Evolutionary conservation across 2,113 vertebrate species (phyloP).

Genomic region (Orthochromis malagaraziensis): DNA sequence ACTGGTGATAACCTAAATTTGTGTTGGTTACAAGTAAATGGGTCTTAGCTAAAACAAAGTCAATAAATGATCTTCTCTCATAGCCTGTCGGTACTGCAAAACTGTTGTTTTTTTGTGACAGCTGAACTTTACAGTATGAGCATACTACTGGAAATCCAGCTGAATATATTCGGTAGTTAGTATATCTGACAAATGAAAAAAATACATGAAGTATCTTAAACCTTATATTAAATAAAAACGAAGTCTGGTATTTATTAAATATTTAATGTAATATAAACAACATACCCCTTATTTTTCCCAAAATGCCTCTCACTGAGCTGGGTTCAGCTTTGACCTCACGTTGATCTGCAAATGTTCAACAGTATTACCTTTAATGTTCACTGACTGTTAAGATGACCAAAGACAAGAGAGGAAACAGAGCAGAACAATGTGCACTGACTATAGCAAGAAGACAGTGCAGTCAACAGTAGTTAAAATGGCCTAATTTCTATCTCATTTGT

Average conservation of each 20-base stretch:
- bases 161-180: neutral
- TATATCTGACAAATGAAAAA: neutral
- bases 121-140: neutral
- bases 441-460: neutral
- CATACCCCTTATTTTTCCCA: slow-evolving; percentile 88
- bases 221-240: neutral
- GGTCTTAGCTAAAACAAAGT: neutral
- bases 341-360: slow-evolving; percentile 62
- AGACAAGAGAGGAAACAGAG: neutral
- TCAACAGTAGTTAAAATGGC: neutral
- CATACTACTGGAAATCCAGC: neutral
- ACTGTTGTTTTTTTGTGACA: neutral
- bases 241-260: neutral
- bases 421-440: neutral
- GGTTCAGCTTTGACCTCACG: slow-evolving; percentile 82
- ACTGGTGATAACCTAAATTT: neutral
- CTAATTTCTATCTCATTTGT: neutral
- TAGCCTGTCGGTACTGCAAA: neutral
- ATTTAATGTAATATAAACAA: neutral
- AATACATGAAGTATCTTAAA: neutral
- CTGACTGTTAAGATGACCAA: neutral
- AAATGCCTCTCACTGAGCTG: slow-evolving; percentile 79
- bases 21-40: neutral
- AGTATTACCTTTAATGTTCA: neutral
- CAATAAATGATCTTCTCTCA: neutral